These are phyloP conservation scores for Tolypeutes matacus DNA, from an alignment of 2,797 vertebrate species.

Conservation along the genomic window DNA sequence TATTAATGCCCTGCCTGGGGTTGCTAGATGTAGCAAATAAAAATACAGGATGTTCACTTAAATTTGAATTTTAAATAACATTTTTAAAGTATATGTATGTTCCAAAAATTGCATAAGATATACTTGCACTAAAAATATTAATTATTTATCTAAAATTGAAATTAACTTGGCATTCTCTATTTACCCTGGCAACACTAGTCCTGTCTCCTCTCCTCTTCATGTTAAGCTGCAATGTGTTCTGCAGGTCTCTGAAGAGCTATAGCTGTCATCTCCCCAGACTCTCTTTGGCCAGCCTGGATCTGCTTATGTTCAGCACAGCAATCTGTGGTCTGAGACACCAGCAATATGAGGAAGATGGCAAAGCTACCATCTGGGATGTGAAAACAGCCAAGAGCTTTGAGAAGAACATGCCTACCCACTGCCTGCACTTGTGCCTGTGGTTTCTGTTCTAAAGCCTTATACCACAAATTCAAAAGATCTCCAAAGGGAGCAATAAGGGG, in stretches of 20 bases:
- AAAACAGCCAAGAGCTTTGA: background rate
- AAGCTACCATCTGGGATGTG: background rate
- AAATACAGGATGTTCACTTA: background rate
- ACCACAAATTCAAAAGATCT: background rate
- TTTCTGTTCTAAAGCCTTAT: background rate
- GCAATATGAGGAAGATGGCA: background rate
- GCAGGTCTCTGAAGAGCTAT: background rate
- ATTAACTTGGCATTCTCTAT: background rate
- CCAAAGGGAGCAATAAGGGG: background rate
- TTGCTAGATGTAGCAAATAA: background rate
- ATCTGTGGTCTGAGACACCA: background rate
- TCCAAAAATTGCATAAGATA: background rate
- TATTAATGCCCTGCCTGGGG: background rate
- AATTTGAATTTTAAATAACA: constrained; percentile 21
- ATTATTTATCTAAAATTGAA: background rate
- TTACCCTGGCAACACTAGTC: background rate
- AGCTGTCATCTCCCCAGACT: background rate
- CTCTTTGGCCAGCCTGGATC: background rate
- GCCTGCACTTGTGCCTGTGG: background rate
- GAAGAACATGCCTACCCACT: background rate
- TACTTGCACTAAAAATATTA: background rate
- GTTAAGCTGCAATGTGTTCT: background rate
- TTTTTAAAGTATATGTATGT: background rate
- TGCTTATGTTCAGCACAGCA: background rate
- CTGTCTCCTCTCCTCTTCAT: background rate